phyloP scores from a whole-genome alignment of 2,888 invertebrate species.

The Drosophila neotestacea region DNA sequence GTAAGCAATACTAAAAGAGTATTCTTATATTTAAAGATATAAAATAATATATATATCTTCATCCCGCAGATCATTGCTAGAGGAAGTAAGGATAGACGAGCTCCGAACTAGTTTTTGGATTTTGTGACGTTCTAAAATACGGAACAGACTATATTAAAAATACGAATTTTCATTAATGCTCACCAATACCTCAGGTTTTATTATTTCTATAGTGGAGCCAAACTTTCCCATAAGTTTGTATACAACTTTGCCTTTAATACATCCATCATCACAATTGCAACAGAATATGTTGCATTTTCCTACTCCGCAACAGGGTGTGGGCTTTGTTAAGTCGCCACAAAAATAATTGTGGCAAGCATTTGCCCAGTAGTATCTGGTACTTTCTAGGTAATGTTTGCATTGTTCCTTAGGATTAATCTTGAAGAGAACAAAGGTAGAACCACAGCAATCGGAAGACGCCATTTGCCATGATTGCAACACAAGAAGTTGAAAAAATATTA shows the following conservation, averaged over 20 bases:
- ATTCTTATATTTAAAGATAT: too few species aligned
- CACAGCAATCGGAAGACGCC: constrained; percentile 3
- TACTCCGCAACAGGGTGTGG: constrained; percentile 15
- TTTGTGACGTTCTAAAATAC: too few species aligned
- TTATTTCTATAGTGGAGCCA: neutral
- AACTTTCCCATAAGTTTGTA: neutral
- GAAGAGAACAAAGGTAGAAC: neutral
- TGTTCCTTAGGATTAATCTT: neutral
- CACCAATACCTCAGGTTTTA: too few species aligned
- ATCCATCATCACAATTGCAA: constrained; percentile 12
- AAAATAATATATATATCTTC: too few species aligned
- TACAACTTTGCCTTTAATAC: neutral
- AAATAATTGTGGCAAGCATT: neutral
- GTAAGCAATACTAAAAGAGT: too few species aligned
- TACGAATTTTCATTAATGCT: too few species aligned
- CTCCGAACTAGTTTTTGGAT: too few species aligned
- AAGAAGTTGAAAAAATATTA: too few species aligned
- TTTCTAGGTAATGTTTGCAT: neutral
- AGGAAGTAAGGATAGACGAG: too few species aligned
- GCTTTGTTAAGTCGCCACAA: neutral
- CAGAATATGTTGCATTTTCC: constrained; percentile 14
- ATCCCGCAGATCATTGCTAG: too few species aligned
- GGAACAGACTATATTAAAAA: too few species aligned
- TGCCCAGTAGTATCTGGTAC: neutral
- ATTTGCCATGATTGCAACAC: too few species aligned